Evolutionary conservation across 1,140 invertebrate species (phyloP).

Genomic region (Papilio helenus): DNA sequence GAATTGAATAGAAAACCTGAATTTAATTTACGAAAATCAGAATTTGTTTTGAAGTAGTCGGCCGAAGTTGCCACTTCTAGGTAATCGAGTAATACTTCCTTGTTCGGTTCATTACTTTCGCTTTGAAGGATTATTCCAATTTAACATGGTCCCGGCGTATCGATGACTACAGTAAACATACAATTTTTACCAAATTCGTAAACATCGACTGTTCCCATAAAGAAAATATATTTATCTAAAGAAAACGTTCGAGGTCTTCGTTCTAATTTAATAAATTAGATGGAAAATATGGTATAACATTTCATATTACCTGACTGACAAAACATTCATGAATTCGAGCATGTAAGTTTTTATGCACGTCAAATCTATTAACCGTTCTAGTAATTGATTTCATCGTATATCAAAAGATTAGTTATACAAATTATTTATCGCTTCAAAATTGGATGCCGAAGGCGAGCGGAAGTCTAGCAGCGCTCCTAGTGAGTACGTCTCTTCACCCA

Average conservation of each 20-base stretch:
- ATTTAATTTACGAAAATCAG: not conserved
- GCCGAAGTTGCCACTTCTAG: not conserved
- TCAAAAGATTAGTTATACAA: too few relatives aligned
- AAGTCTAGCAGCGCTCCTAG: too few relatives aligned
- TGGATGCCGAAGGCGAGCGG: too few relatives aligned
- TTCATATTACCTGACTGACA: not conserved
- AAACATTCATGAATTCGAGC: too few relatives aligned
- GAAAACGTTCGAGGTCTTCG: not conserved
- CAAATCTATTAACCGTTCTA: too few relatives aligned
- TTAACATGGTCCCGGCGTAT: constrained; percentile 3
- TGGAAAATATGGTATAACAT: not conserved
- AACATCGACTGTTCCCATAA: not conserved
- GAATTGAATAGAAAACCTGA: not conserved
- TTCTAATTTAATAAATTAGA: not conserved
- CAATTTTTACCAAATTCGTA: constrained; percentile 10
- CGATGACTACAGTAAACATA: constrained; percentile 20
- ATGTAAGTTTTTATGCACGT: not conserved
- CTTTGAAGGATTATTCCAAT: constrained; percentile 31
- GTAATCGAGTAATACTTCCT: not conserved
- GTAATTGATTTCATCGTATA: too few relatives aligned
- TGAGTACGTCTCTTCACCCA: too few relatives aligned
- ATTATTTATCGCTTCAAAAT: too few relatives aligned
- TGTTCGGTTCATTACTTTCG: constrained; percentile 25
- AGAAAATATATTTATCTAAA: not conserved
- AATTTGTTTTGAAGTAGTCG: not conserved